These are phyloP conservation scores for Chelmon rostratus DNA, from an alignment of 2,797 vertebrate species.

Conservation along the genomic window DNA sequence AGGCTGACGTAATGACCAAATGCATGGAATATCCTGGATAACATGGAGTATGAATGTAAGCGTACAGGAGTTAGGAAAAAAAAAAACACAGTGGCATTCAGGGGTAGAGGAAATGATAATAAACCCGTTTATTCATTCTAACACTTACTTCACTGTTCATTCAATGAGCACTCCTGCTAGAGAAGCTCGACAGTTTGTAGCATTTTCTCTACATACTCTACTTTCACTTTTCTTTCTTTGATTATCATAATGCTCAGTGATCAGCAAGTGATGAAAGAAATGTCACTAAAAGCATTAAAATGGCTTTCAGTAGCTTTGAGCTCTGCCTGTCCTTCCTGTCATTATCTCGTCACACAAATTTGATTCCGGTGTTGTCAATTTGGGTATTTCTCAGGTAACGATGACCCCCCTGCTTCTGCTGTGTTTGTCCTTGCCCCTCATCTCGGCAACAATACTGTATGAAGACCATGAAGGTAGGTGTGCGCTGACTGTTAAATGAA, in stretches of 20 bases:
- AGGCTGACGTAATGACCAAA: conserved; percentile 37
- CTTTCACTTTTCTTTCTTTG: neutral
- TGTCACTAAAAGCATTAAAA: neutral
- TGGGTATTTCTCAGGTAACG: conserved; percentile 69
- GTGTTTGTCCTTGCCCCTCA: conserved; percentile 89
- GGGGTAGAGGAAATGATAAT: conserved; percentile 23
- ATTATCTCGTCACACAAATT: neutral
- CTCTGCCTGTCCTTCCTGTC: neutral
- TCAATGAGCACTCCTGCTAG: conserved; percentile 3
- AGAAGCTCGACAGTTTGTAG: neutral
- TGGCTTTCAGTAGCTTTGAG: neutral
- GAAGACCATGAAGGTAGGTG: conserved; percentile 87
- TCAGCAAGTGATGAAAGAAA: neutral
- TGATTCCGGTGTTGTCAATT: conserved; percentile 8
- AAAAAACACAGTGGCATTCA: conserved; percentile 16
- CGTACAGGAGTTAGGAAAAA: conserved; percentile 9
- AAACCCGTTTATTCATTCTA: conserved; percentile 19
- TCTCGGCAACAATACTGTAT: conserved; percentile 81
- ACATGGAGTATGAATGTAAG: conserved; percentile 13
- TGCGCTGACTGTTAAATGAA: neutral
- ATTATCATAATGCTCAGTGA: neutral
- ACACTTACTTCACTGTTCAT: conserved; percentile 52
- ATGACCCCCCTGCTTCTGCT: conserved; percentile 93
- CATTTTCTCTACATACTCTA: neutral
- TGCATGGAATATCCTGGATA: conserved; percentile 18